Evolutionary conservation across 2,797 vertebrate species (phyloP).

Genomic region (Petrocephalus schoutedeni): DNA sequence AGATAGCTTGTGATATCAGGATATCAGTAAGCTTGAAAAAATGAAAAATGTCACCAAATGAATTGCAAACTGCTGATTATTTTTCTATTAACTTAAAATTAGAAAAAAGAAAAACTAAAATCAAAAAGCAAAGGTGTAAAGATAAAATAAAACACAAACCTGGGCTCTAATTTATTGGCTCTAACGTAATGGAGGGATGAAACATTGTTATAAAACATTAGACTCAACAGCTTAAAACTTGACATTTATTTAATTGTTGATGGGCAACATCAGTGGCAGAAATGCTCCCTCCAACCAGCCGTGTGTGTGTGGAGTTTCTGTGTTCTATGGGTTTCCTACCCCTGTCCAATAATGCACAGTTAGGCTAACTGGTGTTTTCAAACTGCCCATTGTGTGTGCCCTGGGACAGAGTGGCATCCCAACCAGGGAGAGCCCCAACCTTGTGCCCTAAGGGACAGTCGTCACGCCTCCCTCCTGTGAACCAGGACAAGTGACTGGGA

Average conservation of each 20-base stretch:
- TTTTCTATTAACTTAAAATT: background rate
- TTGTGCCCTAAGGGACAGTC: background rate
- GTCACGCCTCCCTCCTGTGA: background rate
- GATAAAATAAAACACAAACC: background rate
- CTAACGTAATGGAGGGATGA: background rate
- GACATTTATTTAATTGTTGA: too few species aligned
- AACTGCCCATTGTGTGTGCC: background rate
- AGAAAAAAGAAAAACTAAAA: background rate
- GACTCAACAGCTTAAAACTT: background rate
- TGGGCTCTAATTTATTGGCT: background rate
- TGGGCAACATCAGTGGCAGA: too few species aligned
- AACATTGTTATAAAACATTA: background rate
- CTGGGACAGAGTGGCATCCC: background rate
- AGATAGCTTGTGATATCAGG: background rate
- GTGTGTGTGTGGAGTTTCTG: background rate
- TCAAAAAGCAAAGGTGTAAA: too few species aligned
- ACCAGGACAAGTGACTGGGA: background rate
- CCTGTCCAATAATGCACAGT: too few species aligned
- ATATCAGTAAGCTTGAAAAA: background rate
- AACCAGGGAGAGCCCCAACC: background rate
- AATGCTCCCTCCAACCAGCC: too few species aligned
- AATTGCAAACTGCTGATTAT: background rate
- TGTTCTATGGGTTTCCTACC: too few species aligned
- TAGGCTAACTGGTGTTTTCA: too few species aligned
- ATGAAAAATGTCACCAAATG: background rate